Conservation (phyloP, 2,888 invertebrate genomes). For the Psylliodes chrysocephalus region DNA sequence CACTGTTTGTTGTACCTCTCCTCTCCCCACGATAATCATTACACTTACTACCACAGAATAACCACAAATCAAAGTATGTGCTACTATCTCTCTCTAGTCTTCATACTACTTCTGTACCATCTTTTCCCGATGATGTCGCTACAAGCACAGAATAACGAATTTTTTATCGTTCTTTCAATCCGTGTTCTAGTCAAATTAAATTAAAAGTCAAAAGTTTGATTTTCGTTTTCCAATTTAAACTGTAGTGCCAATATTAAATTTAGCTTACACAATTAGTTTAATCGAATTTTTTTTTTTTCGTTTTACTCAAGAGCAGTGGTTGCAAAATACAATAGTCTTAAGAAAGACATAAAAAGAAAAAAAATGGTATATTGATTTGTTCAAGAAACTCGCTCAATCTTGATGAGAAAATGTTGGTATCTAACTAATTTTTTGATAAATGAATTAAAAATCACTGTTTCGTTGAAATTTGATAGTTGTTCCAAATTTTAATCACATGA, state of each 20-base stretch:
- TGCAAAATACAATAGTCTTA: neutral
- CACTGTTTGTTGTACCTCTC: too few species aligned
- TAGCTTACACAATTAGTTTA: neutral
- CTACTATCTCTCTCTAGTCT: too few species aligned
- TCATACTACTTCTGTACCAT: too few species aligned
- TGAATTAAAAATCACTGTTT: conserved; percentile 20
- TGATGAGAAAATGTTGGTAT: conserved; percentile 22
- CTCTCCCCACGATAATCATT: too few species aligned
- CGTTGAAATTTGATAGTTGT: conserved; percentile 23
- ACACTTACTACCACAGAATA: too few species aligned
- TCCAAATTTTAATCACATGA: conserved; percentile 15
- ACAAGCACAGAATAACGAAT: too few species aligned
- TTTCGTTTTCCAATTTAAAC: conserved; percentile 1
- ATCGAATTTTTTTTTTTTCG: conserved; percentile 1
- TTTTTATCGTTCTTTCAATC: conserved; percentile 4
- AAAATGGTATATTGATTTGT: neutral
- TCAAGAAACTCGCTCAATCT: conserved; percentile 19
- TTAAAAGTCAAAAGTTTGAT: conserved; percentile 10
- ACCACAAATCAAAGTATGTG: too few species aligned
- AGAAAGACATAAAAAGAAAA: neutral
- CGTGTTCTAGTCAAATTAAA: conserved; percentile 1
- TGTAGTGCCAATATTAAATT: neutral
- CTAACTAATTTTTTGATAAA: conserved; percentile 8
- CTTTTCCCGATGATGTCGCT: neutral
- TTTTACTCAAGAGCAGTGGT: neutral